Percentiles rank a stretch among this genome's conserved stretches.
These are phyloP conservation scores for Tapirus indicus DNA, from an alignment of 2,797 vertebrate species.

Conservation along the genomic window DNA sequence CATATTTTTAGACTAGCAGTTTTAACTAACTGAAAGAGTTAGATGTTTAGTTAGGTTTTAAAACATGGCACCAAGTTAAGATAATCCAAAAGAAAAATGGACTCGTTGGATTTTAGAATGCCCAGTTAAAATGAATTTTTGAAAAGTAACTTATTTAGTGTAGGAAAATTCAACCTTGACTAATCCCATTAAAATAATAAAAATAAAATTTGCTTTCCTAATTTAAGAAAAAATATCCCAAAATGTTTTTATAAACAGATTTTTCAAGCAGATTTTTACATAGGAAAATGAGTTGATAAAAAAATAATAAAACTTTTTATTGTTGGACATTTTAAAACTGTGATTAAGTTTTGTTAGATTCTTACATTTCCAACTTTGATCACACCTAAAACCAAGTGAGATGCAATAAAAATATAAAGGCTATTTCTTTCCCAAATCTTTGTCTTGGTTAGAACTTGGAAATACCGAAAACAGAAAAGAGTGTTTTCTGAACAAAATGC, in stretches of 20 bases:
- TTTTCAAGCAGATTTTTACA: slow-evolving; percentile 10
- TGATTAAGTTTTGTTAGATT: background rate
- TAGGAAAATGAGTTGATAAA: background rate
- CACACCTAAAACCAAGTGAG: background rate
- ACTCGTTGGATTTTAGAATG: background rate
- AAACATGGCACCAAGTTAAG: background rate
- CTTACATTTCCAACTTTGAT: background rate
- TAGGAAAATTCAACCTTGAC: background rate
- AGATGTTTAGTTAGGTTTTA: background rate
- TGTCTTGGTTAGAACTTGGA: background rate
- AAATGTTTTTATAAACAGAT: background rate
- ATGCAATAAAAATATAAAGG: background rate
- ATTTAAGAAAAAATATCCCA: background rate
- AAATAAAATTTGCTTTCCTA: background rate
- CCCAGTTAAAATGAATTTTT: background rate
- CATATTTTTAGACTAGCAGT: background rate
- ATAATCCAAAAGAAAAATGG: background rate
- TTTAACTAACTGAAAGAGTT: background rate
- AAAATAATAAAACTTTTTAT: background rate
- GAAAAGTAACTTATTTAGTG: background rate
- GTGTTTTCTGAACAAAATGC: background rate
- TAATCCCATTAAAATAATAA: background rate
- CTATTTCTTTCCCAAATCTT: background rate
- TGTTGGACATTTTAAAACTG: background rate
- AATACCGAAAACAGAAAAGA: background rate